phyloP scores from a whole-genome alignment of 2,888 invertebrate species.

The Xestoiulus laeticollis region DNA sequence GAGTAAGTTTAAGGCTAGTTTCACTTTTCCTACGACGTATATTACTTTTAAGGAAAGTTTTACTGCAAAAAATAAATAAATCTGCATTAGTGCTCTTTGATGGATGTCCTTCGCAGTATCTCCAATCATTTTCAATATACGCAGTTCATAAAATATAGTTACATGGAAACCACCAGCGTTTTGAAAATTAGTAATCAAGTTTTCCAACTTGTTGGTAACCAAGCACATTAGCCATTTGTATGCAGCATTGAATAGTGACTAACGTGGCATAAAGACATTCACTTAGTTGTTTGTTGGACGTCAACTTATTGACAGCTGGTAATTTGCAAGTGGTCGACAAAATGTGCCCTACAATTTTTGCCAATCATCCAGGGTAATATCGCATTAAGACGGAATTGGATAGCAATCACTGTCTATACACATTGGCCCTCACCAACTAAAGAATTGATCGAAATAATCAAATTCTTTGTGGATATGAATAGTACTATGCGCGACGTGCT shows the following conservation, averaged over 20 bases:
- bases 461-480: constrained; percentile 20
- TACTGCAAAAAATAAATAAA: too few relatives aligned
- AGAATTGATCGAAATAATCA: constrained; percentile 20
- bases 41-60: too few relatives aligned
- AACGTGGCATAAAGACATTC: neutral
- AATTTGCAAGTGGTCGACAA: constrained; percentile 6
- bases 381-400: neutral
- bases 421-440: neutral
- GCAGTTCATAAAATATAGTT: neutral
- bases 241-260: neutral
- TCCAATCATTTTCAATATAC: neutral
- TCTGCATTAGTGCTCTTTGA: neutral
- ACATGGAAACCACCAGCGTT: neutral
- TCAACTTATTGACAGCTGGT: neutral
- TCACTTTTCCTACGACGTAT: too few relatives aligned
- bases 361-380: neutral
- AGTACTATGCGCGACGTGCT: neutral
- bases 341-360: neutral
- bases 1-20: too few relatives aligned
- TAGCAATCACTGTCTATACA: constrained; percentile 29
- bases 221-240: neutral
- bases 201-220: neutral
- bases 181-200: neutral
- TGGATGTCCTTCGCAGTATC: neutral
- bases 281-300: neutral